Evolutionary conservation across 2,888 invertebrate genomes (phyloP).

Genomic region (Drosophila setosimentum): DNA sequence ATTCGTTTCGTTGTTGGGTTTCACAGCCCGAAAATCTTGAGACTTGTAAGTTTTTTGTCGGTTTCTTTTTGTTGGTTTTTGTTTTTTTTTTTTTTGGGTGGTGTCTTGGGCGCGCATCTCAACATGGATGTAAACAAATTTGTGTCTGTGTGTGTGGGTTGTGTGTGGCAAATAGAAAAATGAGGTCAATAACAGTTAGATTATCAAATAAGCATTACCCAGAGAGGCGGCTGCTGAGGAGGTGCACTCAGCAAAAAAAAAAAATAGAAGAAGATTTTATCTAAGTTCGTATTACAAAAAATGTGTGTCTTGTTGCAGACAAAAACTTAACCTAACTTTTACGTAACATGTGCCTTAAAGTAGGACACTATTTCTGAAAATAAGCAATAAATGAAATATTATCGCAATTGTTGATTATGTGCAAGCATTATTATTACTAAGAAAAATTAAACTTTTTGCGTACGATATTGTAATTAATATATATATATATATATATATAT

Average conservation of each 20-base stretch:
- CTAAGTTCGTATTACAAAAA: background rate
- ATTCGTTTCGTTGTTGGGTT: constrained; percentile 26
- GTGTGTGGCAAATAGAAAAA: constrained; percentile 63
- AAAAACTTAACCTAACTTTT: background rate
- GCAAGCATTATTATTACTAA: background rate
- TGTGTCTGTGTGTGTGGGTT: constrained; percentile 30
- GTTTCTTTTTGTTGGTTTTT: background rate
- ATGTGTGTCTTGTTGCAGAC: background rate
- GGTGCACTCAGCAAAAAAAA: background rate
- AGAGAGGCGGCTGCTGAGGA: constrained; percentile 15
- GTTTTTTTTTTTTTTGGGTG: background rate
- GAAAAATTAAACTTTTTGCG: background rate
- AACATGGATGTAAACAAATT: constrained; percentile 60
- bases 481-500: background rate
- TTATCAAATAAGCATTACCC: constrained; percentile 79
- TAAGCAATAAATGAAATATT: background rate
- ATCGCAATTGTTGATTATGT: background rate
- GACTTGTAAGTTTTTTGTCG: constrained; percentile 9
- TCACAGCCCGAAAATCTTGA: constrained; percentile 6
- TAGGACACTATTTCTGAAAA: background rate
- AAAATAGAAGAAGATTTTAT: background rate
- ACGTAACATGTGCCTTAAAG: background rate
- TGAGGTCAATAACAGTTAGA: constrained; percentile 81
- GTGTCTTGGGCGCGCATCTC: constrained; percentile 2
- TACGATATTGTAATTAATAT: background rate